Base-by-base conservation (phyloP, 2,797 vertebrate genomes). In the Staurois parvus region DNA sequence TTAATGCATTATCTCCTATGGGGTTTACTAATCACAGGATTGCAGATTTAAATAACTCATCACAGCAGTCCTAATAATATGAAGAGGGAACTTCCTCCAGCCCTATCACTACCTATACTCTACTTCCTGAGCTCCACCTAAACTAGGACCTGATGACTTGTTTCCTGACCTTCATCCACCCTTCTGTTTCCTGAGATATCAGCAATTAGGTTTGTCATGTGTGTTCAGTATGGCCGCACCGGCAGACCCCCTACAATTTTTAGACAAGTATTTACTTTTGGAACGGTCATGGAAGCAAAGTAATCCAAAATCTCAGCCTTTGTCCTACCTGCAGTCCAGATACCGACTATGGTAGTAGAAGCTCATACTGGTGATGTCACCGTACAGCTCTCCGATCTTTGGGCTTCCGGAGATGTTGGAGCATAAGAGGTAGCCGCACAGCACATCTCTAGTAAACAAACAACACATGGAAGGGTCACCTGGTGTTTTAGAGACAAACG, bases 281-380 rank as follows among this genome's bases (percentile, higher is more conserved):
- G n/a, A n/a, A n/a, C n/a, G n/a, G 48, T 52, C 48, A 52, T 19
- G 17, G 48, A 52, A 52, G 3, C 48, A 52, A 52, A 52, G 17
- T 4, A 13, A 52, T 48, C 45, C 17, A 12, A 3, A 19, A 52
- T 19, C 2, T 15, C 48, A 52, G 48, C 13, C 48, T 3, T 15
- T 5, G 48, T 52, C 59, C 90, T 83, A 98, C 97, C 96, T 96
- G 95, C 97, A 98, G 93, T 99, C 97, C 90, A 98, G 91, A 88
- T 98, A 98, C 90, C 96, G 96, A 94, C 96, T 97, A 90, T 98
- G 97, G 87, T 98, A 96, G 91, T 97, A 98, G 91, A 98, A 96
- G 77, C 96, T 97, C 91, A 96, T 96, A 88, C 96, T 95, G 92
- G 96, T 97, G 91, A 98, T 95, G 81, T 98, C 97, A 0, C 96